Conservation (phyloP, 2,888 invertebrate genomes). For the Drosophila meridionalis region DNA sequence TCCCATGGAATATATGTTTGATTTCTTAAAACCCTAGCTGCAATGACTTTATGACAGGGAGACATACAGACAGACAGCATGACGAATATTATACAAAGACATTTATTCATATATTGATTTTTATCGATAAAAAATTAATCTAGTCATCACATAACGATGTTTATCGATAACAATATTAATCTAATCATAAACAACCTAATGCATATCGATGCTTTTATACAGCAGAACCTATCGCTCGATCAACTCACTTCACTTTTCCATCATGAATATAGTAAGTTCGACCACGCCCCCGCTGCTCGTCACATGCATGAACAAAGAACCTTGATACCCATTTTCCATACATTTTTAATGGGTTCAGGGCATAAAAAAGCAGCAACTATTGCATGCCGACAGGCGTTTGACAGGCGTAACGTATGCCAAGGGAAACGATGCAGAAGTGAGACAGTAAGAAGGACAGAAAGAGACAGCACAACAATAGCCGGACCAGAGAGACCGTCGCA, state of each 20-base stretch:
- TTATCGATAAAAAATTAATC: not conserved
- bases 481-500: conserved; percentile 27
- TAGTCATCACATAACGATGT: too few relatives aligned
- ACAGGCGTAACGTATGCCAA: conserved; percentile 60
- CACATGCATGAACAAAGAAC: not conserved
- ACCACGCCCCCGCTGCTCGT: not conserved
- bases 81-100: too few relatives aligned
- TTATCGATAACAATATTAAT: not conserved
- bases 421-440: conserved; percentile 23
- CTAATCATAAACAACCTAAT: too few relatives aligned
- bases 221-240: not conserved
- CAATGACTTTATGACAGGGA: too few relatives aligned
- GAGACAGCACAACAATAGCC: conserved; percentile 29
- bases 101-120: not conserved
- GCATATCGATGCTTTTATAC: not conserved
- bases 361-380: conserved; percentile 24
- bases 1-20: too few relatives aligned
- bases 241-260: not conserved
- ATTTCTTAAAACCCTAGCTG: too few relatives aligned
- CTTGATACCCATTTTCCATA: conserved; percentile 1
- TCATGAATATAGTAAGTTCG: not conserved
- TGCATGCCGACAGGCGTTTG: conserved; percentile 69
- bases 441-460: conserved; percentile 11
- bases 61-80: too few relatives aligned
- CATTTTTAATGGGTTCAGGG: conserved; percentile 2